A percentile compares a stretch with the other conserved stretches of the same genome.
Conservation (phyloP, 1,140 invertebrate species). For the Musca domestica region DNA sequence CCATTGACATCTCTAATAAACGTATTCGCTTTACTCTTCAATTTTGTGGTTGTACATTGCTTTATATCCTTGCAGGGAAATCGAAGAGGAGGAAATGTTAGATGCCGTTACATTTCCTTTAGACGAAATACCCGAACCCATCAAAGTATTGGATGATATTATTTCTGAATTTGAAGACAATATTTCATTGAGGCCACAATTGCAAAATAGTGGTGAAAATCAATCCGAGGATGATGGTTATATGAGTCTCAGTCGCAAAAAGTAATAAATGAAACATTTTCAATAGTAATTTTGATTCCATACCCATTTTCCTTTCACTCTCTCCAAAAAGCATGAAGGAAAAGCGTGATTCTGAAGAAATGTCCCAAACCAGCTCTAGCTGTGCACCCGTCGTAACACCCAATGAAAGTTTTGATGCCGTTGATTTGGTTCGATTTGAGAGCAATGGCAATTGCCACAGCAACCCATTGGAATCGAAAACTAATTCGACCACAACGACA, state of each 20-base stretch:
- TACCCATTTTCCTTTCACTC: not conserved
- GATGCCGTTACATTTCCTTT: conserved; percentile 27
- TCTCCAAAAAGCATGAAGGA: conserved; percentile 46
- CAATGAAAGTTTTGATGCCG: conserved; percentile 13
- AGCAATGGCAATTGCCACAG: conserved; percentile 10
- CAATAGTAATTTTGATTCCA: not conserved
- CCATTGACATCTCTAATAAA: too few species aligned
- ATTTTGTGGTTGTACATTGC: not conserved
- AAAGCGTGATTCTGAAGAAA: conserved; percentile 49
- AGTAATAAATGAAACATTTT: conserved; percentile 51
- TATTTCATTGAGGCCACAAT: conserved; percentile 54
- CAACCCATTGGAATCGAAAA: not conserved
- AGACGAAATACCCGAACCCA: conserved; percentile 60
- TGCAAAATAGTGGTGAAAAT: conserved; percentile 65
- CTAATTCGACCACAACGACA: not conserved
- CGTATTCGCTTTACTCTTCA: too few species aligned
- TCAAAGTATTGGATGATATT: conserved; percentile 81
- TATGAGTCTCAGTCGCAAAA: conserved; percentile 83
- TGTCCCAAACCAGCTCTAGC: conserved; percentile 37
- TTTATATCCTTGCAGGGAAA: not conserved
- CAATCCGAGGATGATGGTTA: conserved; percentile 86
- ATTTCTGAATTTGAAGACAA: conserved; percentile 82
- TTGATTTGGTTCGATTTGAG: conserved; percentile 10
- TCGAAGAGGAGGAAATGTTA: conserved; percentile 18
- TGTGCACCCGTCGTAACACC: not conserved